Evolutionary conservation across 2,797 vertebrate species (phyloP).

Genomic region (Picus viridis): DNA sequence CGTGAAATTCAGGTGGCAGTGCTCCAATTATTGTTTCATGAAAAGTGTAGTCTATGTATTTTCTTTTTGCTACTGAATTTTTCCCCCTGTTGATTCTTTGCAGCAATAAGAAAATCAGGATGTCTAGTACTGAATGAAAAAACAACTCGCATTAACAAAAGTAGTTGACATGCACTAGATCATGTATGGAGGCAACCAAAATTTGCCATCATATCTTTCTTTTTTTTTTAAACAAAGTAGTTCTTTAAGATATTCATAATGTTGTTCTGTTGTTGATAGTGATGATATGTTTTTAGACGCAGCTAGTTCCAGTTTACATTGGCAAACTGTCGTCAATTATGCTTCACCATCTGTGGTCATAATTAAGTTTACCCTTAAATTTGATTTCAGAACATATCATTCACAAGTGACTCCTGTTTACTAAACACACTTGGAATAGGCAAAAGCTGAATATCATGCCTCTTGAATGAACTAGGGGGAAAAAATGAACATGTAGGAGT

Average conservation of each 20-base stretch:
- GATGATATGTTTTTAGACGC: constrained; percentile 71
- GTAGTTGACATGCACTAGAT: not conserved
- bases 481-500: constrained; percentile 38
- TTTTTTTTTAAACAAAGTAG: constrained; percentile 26
- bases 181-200: not conserved
- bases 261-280: constrained; percentile 53
- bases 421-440: constrained; percentile 61
- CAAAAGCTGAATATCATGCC: constrained; percentile 48
- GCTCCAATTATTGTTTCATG: not conserved
- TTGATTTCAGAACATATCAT: constrained; percentile 73
- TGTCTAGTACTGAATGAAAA: not conserved
- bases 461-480: constrained; percentile 20
- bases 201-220: constrained; percentile 30
- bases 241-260: constrained; percentile 56
- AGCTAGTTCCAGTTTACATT: constrained; percentile 72
- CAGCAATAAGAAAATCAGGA: not conserved
- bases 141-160: constrained; percentile 10
- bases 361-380: constrained; percentile 80
- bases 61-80: constrained; percentile 12
- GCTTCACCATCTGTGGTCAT: constrained; percentile 76
- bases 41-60: not conserved
- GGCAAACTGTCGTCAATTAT: constrained; percentile 76
- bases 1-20: not conserved
- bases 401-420: constrained; percentile 74
- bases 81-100: not conserved